phyloP scores from a whole-genome alignment of 2,888 invertebrate species.

The Volucella inanis region DNA sequence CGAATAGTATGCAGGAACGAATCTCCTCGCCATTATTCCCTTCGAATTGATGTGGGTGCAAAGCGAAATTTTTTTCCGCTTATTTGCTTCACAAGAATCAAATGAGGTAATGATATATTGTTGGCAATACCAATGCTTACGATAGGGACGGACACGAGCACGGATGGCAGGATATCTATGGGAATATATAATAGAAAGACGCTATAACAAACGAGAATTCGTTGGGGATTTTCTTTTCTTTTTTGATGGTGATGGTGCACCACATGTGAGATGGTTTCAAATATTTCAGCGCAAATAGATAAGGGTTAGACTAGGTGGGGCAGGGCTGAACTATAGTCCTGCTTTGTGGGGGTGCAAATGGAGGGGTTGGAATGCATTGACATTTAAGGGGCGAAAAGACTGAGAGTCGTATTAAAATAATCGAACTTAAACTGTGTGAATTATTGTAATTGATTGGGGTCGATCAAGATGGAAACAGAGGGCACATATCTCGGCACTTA shows the following conservation, averaged over 20 bases:
- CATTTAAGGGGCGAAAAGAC: constrained; percentile 58
- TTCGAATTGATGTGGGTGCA: constrained; percentile 72
- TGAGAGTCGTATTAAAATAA: constrained; percentile 68
- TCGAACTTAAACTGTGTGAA: constrained; percentile 65
- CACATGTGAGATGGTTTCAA: constrained; percentile 64
- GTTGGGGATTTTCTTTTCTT: constrained; percentile 40
- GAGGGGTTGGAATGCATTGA: constrained; percentile 63
- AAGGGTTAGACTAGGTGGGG: constrained; percentile 24
- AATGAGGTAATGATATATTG: constrained; percentile 75
- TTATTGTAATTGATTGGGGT: constrained; percentile 70
- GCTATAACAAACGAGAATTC: constrained; percentile 34
- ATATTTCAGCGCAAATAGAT: constrained; percentile 65
- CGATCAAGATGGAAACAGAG: constrained; percentile 48
- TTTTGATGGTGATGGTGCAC: background rate
- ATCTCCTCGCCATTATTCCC: constrained; percentile 49
- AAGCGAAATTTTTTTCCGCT: constrained; percentile 70
- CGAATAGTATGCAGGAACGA: constrained; percentile 40
- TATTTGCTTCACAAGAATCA: constrained; percentile 70
- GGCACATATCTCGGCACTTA: constrained; percentile 30
- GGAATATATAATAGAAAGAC: constrained; percentile 44
- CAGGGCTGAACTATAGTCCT: no score
- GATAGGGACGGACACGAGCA: background rate
- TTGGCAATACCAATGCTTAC: constrained; percentile 41
- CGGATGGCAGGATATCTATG: constrained; percentile 25
- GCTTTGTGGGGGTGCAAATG: constrained; percentile 35